A percentile compares a stretch with the other conserved stretches of the same genome.
Conservation (phyloP, 1,140 invertebrate species). For the Cataglyphis hispanica region DNA sequence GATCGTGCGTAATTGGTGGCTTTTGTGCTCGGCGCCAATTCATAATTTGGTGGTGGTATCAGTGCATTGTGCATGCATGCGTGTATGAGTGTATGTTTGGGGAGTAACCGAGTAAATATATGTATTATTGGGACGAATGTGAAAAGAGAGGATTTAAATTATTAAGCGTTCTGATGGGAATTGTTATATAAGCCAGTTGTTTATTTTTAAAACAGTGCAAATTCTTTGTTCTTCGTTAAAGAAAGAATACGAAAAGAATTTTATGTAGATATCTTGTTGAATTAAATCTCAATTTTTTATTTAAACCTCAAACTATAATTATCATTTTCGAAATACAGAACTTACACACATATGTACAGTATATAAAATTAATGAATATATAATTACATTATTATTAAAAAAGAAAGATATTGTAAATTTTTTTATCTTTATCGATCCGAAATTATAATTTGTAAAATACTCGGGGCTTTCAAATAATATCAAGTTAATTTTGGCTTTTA, state of each 20-base stretch:
- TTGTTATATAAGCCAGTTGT: neutral
- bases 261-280: neutral
- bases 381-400: no score
- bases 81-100: no score
- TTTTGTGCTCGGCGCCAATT: constrained; percentile 17
- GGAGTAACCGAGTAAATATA: neutral
- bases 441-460: neutral
- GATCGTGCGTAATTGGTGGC: constrained; percentile 23
- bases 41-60: neutral
- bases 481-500: neutral
- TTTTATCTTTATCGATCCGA: neutral
- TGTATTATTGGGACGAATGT: neutral
- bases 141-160: neutral
- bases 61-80: neutral
- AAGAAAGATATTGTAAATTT: neutral
- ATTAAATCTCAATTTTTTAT: neutral
- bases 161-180: neutral
- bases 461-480: neutral
- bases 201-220: neutral
- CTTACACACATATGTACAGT: no score
- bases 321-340: neutral
- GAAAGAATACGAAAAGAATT: neutral
- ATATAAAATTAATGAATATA: no score
- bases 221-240: neutral
- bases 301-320: neutral